Evolutionary conservation across 2,888 invertebrate species (phyloP).

Genomic region (Parthenolecanium corni): DNA sequence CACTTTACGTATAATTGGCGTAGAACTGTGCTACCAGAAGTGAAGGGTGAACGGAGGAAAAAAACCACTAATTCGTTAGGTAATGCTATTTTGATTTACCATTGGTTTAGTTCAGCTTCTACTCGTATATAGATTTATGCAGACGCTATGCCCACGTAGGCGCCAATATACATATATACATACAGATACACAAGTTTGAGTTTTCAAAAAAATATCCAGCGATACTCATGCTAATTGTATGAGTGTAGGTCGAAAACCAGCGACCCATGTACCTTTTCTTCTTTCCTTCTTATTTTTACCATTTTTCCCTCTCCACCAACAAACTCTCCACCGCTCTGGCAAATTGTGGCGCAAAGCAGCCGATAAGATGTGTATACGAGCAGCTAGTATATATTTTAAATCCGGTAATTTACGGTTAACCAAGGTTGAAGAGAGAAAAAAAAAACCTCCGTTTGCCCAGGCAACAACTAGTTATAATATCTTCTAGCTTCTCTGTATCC

Average conservation of each 20-base stretch:
- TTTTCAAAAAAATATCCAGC: slow-evolving; percentile 5
- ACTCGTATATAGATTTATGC: background rate
- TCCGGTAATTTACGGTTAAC: slow-evolving; percentile 15
- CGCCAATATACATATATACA: background rate
- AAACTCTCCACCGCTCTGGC: background rate
- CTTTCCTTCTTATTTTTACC: background rate
- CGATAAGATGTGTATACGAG: background rate
- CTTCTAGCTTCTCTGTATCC: too few species aligned
- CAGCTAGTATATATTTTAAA: slow-evolving; percentile 1
- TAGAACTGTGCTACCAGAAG: background rate
- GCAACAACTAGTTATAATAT: background rate
- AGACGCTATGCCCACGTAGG: slow-evolving; percentile 9
- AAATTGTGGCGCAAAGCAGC: too few species aligned
- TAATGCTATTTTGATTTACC: background rate
- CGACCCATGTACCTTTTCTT: background rate
- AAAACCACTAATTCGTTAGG: background rate
- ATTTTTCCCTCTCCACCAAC: background rate
- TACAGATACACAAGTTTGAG: background rate
- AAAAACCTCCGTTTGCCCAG: background rate
- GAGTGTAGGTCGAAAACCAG: slow-evolving; percentile 14
- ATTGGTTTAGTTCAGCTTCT: background rate
- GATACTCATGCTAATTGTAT: slow-evolving; percentile 6
- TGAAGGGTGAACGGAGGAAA: too few species aligned
- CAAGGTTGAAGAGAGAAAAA: too few species aligned
- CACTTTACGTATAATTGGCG: background rate